phyloP scores from a whole-genome alignment of 2,888 invertebrate species.

The Eristalis tenax region DNA sequence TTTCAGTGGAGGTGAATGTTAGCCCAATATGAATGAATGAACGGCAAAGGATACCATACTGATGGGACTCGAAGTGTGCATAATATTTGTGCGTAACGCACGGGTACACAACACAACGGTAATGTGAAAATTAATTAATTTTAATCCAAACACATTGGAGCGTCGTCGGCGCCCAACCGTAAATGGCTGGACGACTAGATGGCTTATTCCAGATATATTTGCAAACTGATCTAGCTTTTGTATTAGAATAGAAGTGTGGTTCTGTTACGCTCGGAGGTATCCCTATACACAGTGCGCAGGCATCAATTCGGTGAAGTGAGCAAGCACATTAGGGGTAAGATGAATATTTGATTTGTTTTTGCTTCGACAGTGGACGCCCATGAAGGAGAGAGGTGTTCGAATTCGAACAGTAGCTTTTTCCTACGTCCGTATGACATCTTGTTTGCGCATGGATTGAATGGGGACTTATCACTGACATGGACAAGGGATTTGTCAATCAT shows the following conservation, averaged over 20 bases:
- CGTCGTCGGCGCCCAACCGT: background rate
- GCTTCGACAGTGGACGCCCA: background rate
- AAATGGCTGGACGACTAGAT: background rate
- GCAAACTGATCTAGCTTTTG: background rate
- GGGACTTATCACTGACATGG: background rate
- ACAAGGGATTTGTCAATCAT: constrained; percentile 7
- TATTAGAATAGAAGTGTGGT: too few relatives aligned
- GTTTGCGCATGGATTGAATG: background rate
- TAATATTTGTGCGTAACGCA: background rate
- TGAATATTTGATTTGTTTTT: background rate
- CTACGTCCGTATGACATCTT: background rate
- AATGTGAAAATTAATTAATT: constrained; percentile 13
- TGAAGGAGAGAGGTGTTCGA: background rate
- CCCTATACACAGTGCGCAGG: background rate
- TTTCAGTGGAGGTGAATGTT: background rate
- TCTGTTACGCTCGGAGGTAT: too few relatives aligned
- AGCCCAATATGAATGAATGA: background rate
- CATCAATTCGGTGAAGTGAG: background rate
- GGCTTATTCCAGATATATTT: background rate
- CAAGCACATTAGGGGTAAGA: background rate
- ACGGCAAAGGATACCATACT: background rate
- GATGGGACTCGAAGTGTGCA: background rate
- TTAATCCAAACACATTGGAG: constrained; percentile 4
- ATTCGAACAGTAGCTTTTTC: background rate
- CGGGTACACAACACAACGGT: background rate